Base-by-base conservation (phyloP, 1,140 invertebrate genomes). In the Drosophila sproati region DNA sequence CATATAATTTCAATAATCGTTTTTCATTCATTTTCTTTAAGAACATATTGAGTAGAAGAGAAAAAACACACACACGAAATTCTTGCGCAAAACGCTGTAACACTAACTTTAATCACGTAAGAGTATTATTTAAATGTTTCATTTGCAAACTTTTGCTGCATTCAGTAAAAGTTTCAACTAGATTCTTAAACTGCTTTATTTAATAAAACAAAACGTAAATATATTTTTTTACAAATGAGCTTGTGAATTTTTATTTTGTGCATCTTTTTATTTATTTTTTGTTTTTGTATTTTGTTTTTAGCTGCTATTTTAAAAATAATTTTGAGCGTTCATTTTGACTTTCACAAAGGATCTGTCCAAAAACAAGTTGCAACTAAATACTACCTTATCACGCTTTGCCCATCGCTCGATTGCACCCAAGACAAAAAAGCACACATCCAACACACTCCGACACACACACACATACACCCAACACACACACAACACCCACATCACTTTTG, bases 111-210 rank as follows among this genome's bases (percentile, higher is more conserved):
- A 77, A 80, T 54, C 68, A 72, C 45, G 52, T 78, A 74, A 73
- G 77, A 77, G 77, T 79, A 79, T 79, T 79, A 79, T 79, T 79
- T 63, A 77, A 76, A 47, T 72, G 41, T 50, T 78, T 79, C 47
- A 59, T 67, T 67, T 60, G 76, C 45, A 69, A 80, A 63, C 68
- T 79, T 82, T 74, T 73, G 69, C 82, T 68, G 71, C 67, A 69
- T 86, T 86, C 74, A 86, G 74, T 73, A 71, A 73, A 77, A 67
- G 57, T 81, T 81, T 78, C 70, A 78, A 71, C 77, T 79, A 88
- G 82, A 64, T 68, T 87, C 68, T 52, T 77, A 70, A 73, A 68
- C 71, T 62, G 77, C 76, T 87, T 83, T 82, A 82, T 77, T 62
- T 82, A 82, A 87, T 86, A 87, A 87, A 86, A 43, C 20, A 43